These are phyloP conservation scores for Tor tambroides DNA, from an alignment of 2,113 vertebrate genomes.

Conservation along the genomic window DNA sequence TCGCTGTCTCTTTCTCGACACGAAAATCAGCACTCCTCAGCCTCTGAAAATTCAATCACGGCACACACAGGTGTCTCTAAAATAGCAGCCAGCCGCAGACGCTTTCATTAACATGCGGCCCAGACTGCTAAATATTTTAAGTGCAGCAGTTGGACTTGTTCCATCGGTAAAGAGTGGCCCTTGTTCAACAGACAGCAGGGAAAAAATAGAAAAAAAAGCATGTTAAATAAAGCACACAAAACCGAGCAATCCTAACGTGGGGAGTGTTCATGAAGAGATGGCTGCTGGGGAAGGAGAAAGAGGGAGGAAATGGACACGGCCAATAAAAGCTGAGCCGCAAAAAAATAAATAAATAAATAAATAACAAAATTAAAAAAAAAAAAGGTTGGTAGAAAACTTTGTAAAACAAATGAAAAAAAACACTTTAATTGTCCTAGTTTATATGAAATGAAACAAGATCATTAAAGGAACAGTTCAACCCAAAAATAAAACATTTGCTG, in stretches of 20 bases:
- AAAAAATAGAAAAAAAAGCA: not conserved
- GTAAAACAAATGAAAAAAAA: constrained; percentile 71
- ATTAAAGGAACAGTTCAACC: no score
- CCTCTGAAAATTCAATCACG: constrained; percentile 93
- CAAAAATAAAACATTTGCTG: no score
- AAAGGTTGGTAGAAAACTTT: constrained; percentile 68
- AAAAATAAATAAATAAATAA: constrained; percentile 27
- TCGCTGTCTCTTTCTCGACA: constrained; percentile 63
- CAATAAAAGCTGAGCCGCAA: constrained; percentile 70
- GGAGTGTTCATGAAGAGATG: not conserved
- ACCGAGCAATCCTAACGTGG: constrained; percentile 34
- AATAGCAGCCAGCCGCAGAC: constrained; percentile 80
- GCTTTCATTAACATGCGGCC: constrained; percentile 92
- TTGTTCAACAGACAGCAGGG: constrained; percentile 35
- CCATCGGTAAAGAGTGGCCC: constrained; percentile 35
- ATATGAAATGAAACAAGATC: not conserved
- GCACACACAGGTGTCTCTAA: constrained; percentile 57
- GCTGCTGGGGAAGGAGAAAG: constrained; percentile 8
- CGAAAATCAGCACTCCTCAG: constrained; percentile 81
- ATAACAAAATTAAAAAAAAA: not conserved
- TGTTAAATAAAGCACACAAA: constrained; percentile 24
- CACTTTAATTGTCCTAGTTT: constrained; percentile 62
- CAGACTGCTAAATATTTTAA: constrained; percentile 97
- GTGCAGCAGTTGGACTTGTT: constrained; percentile 73
- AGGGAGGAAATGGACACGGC: constrained; percentile 10